Base-by-base conservation (phyloP, 2,797 vertebrate species). In the Crenuchus spilurus region DNA sequence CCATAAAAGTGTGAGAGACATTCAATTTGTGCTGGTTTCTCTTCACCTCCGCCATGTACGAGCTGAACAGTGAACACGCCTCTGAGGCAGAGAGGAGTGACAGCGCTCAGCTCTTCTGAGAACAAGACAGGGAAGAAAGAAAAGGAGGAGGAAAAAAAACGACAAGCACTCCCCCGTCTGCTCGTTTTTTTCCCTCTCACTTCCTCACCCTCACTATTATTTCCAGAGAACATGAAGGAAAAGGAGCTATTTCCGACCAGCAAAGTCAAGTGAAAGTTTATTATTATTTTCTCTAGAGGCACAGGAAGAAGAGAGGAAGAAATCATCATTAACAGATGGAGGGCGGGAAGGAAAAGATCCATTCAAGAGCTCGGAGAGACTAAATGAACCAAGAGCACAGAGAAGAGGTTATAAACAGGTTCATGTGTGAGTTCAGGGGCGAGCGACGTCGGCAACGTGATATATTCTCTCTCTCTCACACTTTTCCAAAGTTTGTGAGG, bases 151-250 rank as follows among this genome's bases (percentile, higher is more conserved):
- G 33, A 70, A 61, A 18, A 52, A 61, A 58, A 48, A 57, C n/a
- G 37, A 63, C 61, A 71, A 66, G 75, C 78, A 76, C 74, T 80
- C 76, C 78, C 84, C 71, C 76, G 66, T 72, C 77, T 77, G 65
- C 64, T 77, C 74, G 42, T 16, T 44, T 78, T 77, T 76, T 78
- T 66, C 66, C 48, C 70, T n/a, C 61, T 70, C 77, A 75, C 80
- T 80, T 82, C 76, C 84, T 79, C 68, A 80, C 78, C 78, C 70
- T 55, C 55, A 51, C 72, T 44, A 60, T 49, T 70, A 78, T 75
- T 81, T 82, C 55, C 46, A 83, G 79, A 89, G 85, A 89, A 86
- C 88, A 91, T 91, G 90, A 83, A 82, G 86, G 83, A 85, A 86
- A 87, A 83, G 81, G 80, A 80, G 82, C 66, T 82, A 83, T 76